phyloP scores from a whole-genome alignment of 2,797 vertebrate genomes.

The Myioborus melanocephalus region DNA sequence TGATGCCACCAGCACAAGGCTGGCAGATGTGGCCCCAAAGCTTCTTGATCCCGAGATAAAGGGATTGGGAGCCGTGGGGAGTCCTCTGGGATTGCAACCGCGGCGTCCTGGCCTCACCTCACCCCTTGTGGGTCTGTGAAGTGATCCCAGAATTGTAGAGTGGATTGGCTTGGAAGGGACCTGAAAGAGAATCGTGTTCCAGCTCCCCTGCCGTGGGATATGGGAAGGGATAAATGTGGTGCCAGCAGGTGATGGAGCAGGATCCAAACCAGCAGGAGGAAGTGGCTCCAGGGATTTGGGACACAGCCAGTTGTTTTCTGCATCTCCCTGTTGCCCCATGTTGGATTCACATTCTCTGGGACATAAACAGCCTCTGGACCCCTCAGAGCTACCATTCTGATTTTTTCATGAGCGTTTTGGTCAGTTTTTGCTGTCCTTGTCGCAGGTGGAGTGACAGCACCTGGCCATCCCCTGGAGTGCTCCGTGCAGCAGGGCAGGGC shows the following conservation, averaged over 20 bases:
- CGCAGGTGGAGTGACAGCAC: neutral
- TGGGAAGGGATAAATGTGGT: neutral
- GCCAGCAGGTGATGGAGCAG: neutral
- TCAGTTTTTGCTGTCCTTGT: neutral
- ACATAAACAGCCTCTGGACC: neutral
- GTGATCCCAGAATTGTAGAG: neutral
- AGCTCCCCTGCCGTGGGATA: accelerated
- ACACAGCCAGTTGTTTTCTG: neutral
- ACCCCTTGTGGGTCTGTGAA: no score
- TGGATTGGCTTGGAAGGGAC: neutral
- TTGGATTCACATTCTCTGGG: neutral
- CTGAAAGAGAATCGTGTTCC: neutral
- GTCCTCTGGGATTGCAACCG: neutral
- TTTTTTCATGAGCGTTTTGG: neutral
- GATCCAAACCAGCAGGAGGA: neutral
- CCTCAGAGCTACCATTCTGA: neutral
- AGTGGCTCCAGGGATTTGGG: neutral
- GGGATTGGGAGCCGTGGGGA: neutral
- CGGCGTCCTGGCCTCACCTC: neutral
- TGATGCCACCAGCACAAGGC: neutral
- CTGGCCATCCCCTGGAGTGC: neutral
- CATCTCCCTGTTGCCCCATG: accelerated
- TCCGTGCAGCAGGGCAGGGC: neutral
- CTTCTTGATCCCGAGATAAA: neutral
- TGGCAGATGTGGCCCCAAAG: neutral